Conservation (phyloP, 2,113 vertebrate genomes). For the Orthonyx spaldingii region DNA sequence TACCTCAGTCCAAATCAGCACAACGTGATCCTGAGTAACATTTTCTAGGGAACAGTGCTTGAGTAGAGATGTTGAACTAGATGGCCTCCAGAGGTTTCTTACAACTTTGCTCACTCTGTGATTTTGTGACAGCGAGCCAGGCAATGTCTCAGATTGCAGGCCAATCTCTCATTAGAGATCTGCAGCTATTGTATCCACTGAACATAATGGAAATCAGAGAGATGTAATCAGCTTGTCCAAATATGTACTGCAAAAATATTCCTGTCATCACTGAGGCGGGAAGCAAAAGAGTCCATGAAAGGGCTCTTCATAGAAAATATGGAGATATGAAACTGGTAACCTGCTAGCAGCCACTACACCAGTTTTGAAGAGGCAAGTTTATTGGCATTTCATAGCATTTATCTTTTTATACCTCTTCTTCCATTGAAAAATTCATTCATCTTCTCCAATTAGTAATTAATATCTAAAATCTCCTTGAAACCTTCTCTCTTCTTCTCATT, state of each 20-base stretch:
- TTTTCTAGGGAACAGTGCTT: not conserved
- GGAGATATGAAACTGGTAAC: not conserved
- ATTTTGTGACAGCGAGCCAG: not conserved
- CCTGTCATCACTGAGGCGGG: not conserved
- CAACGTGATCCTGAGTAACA: not conserved
- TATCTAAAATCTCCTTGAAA: not conserved
- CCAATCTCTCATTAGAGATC: not conserved
- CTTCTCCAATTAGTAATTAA: constrained; percentile 7
- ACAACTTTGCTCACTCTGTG: not conserved
- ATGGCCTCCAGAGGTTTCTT: not conserved
- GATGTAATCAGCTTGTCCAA: not conserved
- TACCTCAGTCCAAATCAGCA: not conserved
- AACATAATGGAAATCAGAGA: not conserved
- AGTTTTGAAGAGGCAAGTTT: not conserved
- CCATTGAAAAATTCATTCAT: not conserved
- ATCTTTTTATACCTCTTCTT: not conserved
- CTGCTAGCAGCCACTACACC: not conserved
- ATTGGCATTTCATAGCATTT: not conserved
- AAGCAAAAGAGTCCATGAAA: not conserved
- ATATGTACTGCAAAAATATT: not conserved
- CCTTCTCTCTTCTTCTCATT: not conserved
- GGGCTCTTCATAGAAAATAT: not conserved
- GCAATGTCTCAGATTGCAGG: not conserved
- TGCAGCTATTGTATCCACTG: not conserved
- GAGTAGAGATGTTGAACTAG: not conserved